Percentiles rank a stretch among this genome's conserved stretches.
Evolutionary conservation across 2,797 vertebrate species (phyloP).

Genomic region (Mormyrops boulengeri): DNA sequence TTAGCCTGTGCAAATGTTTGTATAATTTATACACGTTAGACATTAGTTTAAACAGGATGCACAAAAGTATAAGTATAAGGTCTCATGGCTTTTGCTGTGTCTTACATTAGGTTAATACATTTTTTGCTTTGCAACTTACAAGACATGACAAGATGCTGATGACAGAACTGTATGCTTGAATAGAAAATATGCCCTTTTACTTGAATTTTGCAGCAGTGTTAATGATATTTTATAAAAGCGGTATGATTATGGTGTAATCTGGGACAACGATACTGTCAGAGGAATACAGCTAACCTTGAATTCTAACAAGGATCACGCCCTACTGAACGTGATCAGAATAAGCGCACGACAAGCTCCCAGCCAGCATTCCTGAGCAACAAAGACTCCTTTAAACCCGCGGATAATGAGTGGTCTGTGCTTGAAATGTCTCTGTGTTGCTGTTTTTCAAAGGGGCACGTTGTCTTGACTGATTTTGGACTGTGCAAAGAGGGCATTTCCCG

Average conservation of each 20-base stretch:
- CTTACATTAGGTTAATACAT: not conserved
- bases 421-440: not conserved
- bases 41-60: not conserved
- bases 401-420: conserved; percentile 57
- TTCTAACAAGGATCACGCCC: not conserved
- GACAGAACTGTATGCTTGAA: not conserved
- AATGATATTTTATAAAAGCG: not conserved
- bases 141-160: not conserved
- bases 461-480: conserved; percentile 96
- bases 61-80: not conserved
- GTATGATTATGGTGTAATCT: not conserved
- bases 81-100: not conserved
- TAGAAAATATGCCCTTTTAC: not conserved
- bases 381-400: conserved; percentile 47
- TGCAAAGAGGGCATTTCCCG: conserved; percentile 97
- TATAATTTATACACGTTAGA: not conserved
- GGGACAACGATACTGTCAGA: not conserved
- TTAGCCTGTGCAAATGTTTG: not conserved
- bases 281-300: not conserved
- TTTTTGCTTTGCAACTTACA: not conserved
- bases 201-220: not conserved
- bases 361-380: conserved; percentile 59
- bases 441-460: conserved; percentile 81
- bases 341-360: conserved; percentile 8
- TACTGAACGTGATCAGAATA: not conserved